Conservation (phyloP, 1,140 invertebrate species). For the Cylas formicarius region DNA sequence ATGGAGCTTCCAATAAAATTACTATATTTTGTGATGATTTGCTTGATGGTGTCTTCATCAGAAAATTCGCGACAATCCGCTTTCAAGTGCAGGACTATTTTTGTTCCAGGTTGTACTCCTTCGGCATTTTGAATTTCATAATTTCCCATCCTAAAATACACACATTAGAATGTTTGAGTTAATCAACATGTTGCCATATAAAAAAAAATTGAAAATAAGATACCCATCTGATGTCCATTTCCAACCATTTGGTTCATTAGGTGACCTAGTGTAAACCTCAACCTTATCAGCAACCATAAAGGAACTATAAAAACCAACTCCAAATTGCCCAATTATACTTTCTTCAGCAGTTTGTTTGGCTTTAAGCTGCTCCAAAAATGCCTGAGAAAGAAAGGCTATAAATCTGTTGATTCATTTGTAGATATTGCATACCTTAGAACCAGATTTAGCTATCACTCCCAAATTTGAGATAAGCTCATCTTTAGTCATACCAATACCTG, state of each 20-base stretch:
- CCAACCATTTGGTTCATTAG: constrained; percentile 58
- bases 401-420: no score
- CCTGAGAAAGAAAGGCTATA: no score
- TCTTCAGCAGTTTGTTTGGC: constrained; percentile 55
- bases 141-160: constrained; percentile 59
- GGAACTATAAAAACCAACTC: constrained; percentile 95
- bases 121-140: constrained; percentile 85
- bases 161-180: no score
- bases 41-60: constrained; percentile 77
- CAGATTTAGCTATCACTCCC: constrained; percentile 91
- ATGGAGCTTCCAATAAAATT: constrained; percentile 95
- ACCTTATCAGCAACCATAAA: constrained; percentile 96
- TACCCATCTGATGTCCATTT: constrained; percentile 89
- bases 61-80: constrained; percentile 80
- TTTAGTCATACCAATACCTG: constrained; percentile 89
- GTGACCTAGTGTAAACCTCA: constrained; percentile 74
- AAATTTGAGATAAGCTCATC: constrained; percentile 87
- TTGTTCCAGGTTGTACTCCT: constrained; percentile 80
- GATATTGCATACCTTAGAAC: constrained; percentile 67
- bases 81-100: constrained; percentile 88
- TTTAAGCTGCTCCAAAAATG: constrained; percentile 80
- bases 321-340: constrained; percentile 97
- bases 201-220: no score
- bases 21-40: constrained; percentile 91
- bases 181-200: no score